Percentiles rank a stretch among this genome's conserved stretches.
These are phyloP conservation scores for Thymallus thymallus DNA, from an alignment of 2,113 vertebrate genomes.

Conservation along the genomic window DNA sequence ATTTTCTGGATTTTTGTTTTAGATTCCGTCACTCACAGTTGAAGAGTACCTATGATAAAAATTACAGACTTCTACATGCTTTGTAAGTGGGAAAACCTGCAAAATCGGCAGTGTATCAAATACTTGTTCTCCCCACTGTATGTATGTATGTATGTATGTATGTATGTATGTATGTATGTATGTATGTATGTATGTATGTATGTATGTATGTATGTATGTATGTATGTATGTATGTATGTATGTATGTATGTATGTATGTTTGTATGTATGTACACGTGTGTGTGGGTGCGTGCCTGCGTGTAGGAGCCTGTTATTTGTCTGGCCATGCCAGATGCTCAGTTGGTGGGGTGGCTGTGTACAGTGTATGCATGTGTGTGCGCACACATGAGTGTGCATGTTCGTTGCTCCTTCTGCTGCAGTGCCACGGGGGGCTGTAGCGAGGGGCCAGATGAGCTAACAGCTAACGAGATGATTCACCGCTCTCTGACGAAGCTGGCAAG, in stretches of 20 bases:
- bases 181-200: background rate
- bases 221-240: background rate
- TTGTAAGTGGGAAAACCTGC: too few species aligned
- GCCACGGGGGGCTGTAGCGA: conserved; percentile 26
- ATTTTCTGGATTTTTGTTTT: too few species aligned
- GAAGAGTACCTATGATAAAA: too few species aligned
- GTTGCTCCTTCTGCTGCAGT: conserved; percentile 16
- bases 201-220: background rate
- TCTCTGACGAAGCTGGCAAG: conserved; percentile 47
- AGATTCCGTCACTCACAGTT: too few species aligned
- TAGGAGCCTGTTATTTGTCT: conserved; percentile 38
- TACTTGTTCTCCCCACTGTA: too few species aligned
- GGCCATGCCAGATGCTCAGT: conserved; percentile 58
- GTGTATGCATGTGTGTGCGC: too few species aligned
- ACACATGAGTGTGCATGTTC: background rate
- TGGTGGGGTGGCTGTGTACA: conserved; percentile 31
- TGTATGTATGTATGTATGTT: background rate
- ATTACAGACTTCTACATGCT: too few species aligned
- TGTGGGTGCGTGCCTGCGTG: background rate
- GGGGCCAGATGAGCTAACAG: conserved; percentile 41
- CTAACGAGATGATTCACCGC: conserved; percentile 62
- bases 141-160: background rate
- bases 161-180: background rate
- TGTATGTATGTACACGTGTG: conserved; percentile 26
- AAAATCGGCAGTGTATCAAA: too few species aligned